A percentile compares a stretch with the other conserved stretches of the same genome.
Conservation (phyloP, 2,888 invertebrate species). For the Limnephilus marmoratus region DNA sequence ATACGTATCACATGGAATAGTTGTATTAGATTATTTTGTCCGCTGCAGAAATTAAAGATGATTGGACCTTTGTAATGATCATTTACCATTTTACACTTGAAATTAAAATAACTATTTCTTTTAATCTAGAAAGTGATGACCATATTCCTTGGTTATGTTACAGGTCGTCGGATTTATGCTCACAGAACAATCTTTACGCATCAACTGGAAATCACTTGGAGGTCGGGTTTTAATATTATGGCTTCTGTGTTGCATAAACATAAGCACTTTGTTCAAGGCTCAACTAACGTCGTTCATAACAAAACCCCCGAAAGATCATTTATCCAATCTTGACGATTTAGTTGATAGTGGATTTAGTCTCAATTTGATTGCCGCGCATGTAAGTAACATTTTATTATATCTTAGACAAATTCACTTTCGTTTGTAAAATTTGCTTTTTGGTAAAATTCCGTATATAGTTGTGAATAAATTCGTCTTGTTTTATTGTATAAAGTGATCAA, state of each 20-base stretch:
- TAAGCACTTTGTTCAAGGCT: slow-evolving; percentile 45
- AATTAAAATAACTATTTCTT: neutral
- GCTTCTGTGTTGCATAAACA: slow-evolving; percentile 41
- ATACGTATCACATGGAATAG: no score
- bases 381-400: neutral
- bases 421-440: neutral
- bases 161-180: slow-evolving; percentile 35
- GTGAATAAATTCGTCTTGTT: no score
- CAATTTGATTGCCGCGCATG: neutral
- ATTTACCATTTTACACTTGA: neutral
- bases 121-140: neutral
- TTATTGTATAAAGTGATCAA: no score
- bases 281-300: slow-evolving; percentile 45
- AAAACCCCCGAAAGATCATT: slow-evolving; percentile 24
- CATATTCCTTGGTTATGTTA: neutral
- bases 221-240: slow-evolving; percentile 32
- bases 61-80: neutral
- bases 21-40: neutral
- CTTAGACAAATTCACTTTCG: neutral
- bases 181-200: slow-evolving; percentile 17
- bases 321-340: slow-evolving; percentile 26
- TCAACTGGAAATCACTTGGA: neutral
- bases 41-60: neutral
- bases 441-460: no score
- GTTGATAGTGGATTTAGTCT: slow-evolving; percentile 7